A percentile compares a stretch with the other conserved stretches of the same genome.
Evolutionary conservation across 1,140 invertebrate species (phyloP).

Genomic region (Gonatopus flavifemur): DNA sequence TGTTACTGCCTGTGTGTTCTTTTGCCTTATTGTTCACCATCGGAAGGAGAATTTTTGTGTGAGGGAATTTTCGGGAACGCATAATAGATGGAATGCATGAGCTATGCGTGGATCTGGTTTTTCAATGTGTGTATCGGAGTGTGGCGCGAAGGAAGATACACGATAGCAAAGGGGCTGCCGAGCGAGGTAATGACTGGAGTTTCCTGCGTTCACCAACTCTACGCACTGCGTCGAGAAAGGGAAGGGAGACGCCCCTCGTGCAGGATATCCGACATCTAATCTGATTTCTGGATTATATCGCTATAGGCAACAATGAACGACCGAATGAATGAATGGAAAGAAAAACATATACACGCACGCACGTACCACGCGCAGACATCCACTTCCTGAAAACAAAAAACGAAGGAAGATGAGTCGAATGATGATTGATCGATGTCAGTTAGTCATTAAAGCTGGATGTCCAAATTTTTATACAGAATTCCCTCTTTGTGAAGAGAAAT

Average conservation of each 20-base stretch:
- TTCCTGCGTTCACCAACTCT: conserved; percentile 47
- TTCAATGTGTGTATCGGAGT: conserved; percentile 48
- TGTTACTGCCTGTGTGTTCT: background rate
- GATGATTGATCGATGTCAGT: too few relatives aligned
- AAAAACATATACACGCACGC: too few relatives aligned
- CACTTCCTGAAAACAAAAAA: background rate
- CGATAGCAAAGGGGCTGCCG: conserved; percentile 42
- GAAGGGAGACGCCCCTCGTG: conserved; percentile 37
- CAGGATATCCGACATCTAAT: conserved; percentile 50
- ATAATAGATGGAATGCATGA: background rate
- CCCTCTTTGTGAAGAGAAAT: too few relatives aligned
- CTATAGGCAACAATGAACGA: conserved; percentile 26
- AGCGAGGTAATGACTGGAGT: conserved; percentile 52
- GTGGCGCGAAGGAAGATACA: conserved; percentile 46
- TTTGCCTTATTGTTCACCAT: too few relatives aligned
- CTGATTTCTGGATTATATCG: conserved; percentile 45
- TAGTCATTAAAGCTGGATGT: too few relatives aligned
- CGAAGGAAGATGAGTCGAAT: too few relatives aligned
- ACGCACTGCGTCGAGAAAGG: conserved; percentile 26
- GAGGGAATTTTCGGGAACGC: too few relatives aligned
- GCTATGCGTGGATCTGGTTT: conserved; percentile 1
- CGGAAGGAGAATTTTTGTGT: too few relatives aligned
- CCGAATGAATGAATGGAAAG: too few relatives aligned
- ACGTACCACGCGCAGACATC: background rate
- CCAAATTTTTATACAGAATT: too few relatives aligned